Percentiles rank a stretch among this genome's conserved stretches.
These are phyloP conservation scores for Gymnopithys bicolor DNA, from an alignment of 2,797 vertebrate genomes.

Conservation along the genomic window DNA sequence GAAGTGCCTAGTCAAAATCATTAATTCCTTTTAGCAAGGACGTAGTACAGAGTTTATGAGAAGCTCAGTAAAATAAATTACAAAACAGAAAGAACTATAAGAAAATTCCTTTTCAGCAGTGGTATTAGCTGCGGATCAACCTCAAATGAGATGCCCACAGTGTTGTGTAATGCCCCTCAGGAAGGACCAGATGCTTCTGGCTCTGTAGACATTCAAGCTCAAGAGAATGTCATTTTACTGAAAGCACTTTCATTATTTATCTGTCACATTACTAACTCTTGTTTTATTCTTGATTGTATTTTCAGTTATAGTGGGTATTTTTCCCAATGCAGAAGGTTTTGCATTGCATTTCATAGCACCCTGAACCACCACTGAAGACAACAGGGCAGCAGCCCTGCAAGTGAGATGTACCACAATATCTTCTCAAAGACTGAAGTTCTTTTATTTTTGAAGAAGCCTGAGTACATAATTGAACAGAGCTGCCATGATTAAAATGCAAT, in stretches of 20 bases:
- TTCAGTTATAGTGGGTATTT: rapidly evolving
- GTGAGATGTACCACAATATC: background rate
- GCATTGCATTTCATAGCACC: background rate
- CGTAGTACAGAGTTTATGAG: background rate
- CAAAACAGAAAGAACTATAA: background rate
- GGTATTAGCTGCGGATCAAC: background rate
- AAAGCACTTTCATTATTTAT: background rate
- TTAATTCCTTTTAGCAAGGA: background rate
- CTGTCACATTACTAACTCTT: background rate
- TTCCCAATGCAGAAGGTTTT: background rate
- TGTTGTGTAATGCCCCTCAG: background rate
- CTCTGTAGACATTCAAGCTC: background rate
- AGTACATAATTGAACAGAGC: conserved; percentile 12
- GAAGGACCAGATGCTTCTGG: background rate
- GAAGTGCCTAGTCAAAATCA: background rate
- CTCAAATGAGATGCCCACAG: background rate
- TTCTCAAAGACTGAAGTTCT: background rate
- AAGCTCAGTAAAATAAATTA: background rate
- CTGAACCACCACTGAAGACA: background rate
- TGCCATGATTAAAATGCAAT: conserved; percentile 45
- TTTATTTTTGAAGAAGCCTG: background rate
- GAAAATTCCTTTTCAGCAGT: background rate
- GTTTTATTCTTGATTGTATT: background rate
- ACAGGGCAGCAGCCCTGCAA: background rate
- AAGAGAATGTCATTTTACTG: background rate